Base-by-base conservation (phyloP, 2,888 invertebrate genomes). In the Sinohyriopsis cumingii region DNA sequence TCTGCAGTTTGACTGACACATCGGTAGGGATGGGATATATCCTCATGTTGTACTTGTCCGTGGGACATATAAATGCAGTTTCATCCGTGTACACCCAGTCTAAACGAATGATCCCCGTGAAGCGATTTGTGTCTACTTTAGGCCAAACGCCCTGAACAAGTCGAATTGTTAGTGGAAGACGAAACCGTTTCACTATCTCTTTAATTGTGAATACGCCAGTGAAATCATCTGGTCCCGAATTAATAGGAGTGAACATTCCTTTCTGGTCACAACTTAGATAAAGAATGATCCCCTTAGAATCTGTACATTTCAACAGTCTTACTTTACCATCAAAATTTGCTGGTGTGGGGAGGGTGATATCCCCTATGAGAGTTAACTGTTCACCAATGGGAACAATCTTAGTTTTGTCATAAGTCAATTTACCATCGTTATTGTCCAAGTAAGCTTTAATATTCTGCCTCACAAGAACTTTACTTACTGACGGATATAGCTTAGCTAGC, bases 181-280 rank as follows among this genome's bases (percentile, higher is more conserved):
- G 93, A 90, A 97, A 98, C 25, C 87, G 83, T 79, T 94, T 94
- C 69, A 97, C 91, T 79, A 98, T 92, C 85, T 96, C 96, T 87
- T 94, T 94, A 22, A 96, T 95, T 77, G 95, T 95, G 90, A 98
- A 97, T 24, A 97, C 97, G 28, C 97, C 97, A 88, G 96, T 95
- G 78, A 98, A 96, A 91, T 96, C 96, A 86, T 96, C 96, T 90
- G 96, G 95, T 86, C 95, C 94, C 75, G 97, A 97, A 45, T 45
- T 45, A 69, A 98, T 92, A 63, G 96, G 95, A 84, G 96, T 97
- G 91, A 98, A 97, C 86, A 95, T 94, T 56, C 96, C 96, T 88
- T 95, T 93, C 90, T 96, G 95, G 87, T 97, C 96, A 88, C 95
- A 92, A 75, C 94, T 94, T 79, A 97, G 91, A 85, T 95, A 93